Conservation (phyloP, 1,140 invertebrate species). For the Alviniconcha marisindica region DNA sequence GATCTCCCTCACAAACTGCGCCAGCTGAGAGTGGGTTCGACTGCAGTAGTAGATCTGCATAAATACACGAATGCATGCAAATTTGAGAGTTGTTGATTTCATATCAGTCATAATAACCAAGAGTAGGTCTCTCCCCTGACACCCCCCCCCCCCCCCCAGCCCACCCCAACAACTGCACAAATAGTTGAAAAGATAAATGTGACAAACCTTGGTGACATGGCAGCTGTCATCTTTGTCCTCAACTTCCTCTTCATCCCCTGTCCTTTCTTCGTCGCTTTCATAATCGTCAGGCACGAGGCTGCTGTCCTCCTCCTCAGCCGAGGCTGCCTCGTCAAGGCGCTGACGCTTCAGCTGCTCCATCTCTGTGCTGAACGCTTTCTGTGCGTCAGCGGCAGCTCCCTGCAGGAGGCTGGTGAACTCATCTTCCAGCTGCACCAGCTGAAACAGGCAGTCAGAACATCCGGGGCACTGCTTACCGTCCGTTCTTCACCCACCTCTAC, state of each 20-base stretch:
- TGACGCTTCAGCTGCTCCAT: constrained; percentile 60
- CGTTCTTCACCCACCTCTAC: too few relatives aligned
- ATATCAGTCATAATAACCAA: too few relatives aligned
- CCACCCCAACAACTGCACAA: too few relatives aligned
- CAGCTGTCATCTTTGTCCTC: too few relatives aligned
- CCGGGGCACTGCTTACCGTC: too few relatives aligned
- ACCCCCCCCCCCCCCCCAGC: neutral
- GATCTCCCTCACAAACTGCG: constrained; percentile 95
- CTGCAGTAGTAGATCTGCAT: constrained; percentile 95
- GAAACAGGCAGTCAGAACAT: constrained; percentile 16
- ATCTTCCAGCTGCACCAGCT: constrained; percentile 65
- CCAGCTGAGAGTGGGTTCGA: constrained; percentile 96
- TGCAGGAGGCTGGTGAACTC: constrained; percentile 74
- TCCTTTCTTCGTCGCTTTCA: constrained; percentile 77
- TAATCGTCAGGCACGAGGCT: constrained; percentile 77
- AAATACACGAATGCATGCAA: neutral
- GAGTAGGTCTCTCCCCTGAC: too few relatives aligned
- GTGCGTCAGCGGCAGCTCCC: constrained; percentile 64
- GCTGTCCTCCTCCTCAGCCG: constrained; percentile 72
- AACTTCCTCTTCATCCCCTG: constrained; percentile 67
- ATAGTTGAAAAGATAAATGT: too few relatives aligned
- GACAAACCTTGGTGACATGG: constrained; percentile 67
- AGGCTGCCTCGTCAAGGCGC: neutral
- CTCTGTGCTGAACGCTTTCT: constrained; percentile 67
- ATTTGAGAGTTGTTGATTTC: too few relatives aligned